phyloP scores from a whole-genome alignment of 2,888 invertebrate species.

The Bembecia ichneumoniformis region DNA sequence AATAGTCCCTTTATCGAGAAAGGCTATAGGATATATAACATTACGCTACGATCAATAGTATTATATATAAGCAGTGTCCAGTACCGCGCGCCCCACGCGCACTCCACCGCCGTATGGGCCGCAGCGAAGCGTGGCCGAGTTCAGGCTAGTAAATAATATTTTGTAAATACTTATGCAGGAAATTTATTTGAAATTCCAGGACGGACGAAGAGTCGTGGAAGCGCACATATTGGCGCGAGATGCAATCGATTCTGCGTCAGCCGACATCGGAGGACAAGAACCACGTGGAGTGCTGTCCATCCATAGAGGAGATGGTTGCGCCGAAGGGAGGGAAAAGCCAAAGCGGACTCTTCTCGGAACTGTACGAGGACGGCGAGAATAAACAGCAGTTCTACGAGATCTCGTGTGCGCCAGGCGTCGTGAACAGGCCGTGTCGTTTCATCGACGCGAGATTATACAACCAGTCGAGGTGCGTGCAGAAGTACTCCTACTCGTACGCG shows the following conservation, averaged over 20 bases:
- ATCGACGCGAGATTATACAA: conserved; percentile 78
- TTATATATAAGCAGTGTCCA: no score
- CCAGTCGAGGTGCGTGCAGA: conserved; percentile 85
- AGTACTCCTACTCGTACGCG: conserved; percentile 88
- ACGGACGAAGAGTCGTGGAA: conserved; percentile 66
- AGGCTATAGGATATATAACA: no score
- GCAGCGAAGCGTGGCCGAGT: no score
- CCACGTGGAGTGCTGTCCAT: conserved; percentile 85
- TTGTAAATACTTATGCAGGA: no score
- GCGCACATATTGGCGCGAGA: conserved; percentile 75
- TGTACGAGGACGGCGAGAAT: conserved; percentile 80
- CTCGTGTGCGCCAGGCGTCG: conserved; percentile 80
- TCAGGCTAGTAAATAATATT: no score
- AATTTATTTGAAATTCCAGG: conserved; percentile 26
- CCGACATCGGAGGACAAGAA: conserved; percentile 61
- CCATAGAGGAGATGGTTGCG: conserved; percentile 81
- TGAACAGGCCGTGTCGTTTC: conserved; percentile 81
- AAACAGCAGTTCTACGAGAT: conserved; percentile 84
- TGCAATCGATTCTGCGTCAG: conserved; percentile 73
- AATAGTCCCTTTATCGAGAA: no score
- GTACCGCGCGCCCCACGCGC: no score
- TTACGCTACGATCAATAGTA: no score
- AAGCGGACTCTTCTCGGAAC: conserved; percentile 79
- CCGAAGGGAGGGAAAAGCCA: conserved; percentile 84
- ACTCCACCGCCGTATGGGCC: no score